phyloP scores from a whole-genome alignment of 2,797 vertebrate genomes.

The Poecile montanus region DNA sequence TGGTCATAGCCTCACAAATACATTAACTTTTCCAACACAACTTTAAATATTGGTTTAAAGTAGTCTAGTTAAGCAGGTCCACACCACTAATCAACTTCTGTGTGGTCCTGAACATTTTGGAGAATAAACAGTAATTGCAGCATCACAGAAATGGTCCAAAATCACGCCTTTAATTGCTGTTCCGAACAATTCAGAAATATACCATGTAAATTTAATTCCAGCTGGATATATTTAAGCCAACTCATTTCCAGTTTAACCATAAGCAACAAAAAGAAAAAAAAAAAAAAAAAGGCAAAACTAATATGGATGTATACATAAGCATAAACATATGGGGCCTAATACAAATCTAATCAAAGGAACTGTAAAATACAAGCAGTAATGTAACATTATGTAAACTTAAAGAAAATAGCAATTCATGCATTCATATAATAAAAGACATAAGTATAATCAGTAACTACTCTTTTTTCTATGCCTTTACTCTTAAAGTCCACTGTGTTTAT shows the following conservation, averaged over 20 bases:
- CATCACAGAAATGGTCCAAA: neutral
- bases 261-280: neutral
- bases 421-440: neutral
- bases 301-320: neutral
- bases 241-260: neutral
- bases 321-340: neutral
- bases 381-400: neutral
- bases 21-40: neutral
- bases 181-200: neutral
- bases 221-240: neutral
- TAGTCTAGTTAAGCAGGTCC: neutral
- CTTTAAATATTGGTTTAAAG: neutral
- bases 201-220: neutral
- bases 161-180: neutral
- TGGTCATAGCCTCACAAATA: neutral
- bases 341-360: neutral
- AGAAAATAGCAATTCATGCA: neutral
- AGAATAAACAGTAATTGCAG: neutral
- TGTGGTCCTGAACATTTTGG: neutral
- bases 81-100: neutral
- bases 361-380: neutral
- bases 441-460: neutral
- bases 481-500: neutral
- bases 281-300: neutral
- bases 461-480: neutral